Percentiles rank a stretch among this genome's conserved stretches.
Evolutionary conservation across 2,113 vertebrate genomes (phyloP).

Genomic region (Anhinga anhinga): DNA sequence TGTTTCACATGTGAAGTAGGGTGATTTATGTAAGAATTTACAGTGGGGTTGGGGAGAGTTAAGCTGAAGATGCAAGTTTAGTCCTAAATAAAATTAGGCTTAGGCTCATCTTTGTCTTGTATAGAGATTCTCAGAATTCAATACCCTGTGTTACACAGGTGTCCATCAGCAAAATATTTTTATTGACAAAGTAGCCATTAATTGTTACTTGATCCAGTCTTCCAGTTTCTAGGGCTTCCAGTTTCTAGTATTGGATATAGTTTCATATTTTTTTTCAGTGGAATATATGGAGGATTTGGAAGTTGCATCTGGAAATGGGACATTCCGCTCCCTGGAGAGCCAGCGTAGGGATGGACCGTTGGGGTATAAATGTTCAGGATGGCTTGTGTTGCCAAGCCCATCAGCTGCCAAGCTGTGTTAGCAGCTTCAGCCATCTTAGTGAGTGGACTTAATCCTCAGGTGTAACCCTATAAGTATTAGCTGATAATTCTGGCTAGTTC

Average conservation of each 20-base stretch:
- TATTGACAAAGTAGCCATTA: neutral
- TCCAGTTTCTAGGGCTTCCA: neutral
- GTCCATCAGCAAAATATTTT: neutral
- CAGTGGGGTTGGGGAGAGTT: neutral
- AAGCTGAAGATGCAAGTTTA: neutral
- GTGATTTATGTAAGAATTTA: neutral
- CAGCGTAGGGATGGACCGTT: neutral
- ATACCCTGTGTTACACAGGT: neutral
- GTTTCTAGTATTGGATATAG: neutral
- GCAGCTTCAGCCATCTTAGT: neutral
- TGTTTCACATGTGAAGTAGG: neutral
- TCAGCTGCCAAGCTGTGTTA: neutral
- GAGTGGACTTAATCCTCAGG: neutral
- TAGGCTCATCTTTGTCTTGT: too few species aligned
- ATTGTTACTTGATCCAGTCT: neutral
- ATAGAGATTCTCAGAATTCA: neutral
- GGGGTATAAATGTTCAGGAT: neutral
- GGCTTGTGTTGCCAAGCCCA: neutral
- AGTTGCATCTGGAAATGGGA: neutral
- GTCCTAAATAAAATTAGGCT: too few species aligned
- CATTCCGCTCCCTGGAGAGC: neutral
- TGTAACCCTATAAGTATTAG: neutral
- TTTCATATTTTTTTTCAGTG: neutral
- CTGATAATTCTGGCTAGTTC: neutral
- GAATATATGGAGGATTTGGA: neutral